Base-by-base conservation (phyloP, 2,797 vertebrate genomes). In the Acomys russatus region DNA sequence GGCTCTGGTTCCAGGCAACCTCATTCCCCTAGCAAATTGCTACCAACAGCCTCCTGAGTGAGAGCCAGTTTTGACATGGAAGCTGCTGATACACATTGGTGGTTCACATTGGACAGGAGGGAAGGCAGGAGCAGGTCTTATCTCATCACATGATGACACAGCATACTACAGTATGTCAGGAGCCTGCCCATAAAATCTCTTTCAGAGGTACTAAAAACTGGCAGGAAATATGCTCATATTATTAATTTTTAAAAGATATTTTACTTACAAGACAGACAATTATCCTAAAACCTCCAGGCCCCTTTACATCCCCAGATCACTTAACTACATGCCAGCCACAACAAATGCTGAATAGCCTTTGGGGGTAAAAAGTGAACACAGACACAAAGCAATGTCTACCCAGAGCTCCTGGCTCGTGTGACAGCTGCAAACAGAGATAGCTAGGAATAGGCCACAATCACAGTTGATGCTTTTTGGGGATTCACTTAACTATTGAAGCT, bases 391-490 rank as follows among this genome's bases (percentile, higher is more conserved):
- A 10, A 15, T 23, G 6, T 38, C n/a, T 9, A 56, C n/a, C 35
- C 20, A 15, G 6, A 56, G 30, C 6, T 38, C 49, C 18, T 54
- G 18, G 23, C 15, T 20, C 8, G n/a, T n/a, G 14, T 64, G 28
- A 92, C 12, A 49, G 28, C 54, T 82, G 5, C 51, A 49, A 44
- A 6, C 7, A 25, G 23, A 61, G 1, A 73, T 4, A 3, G 23
- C 8, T 74, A 7, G 1, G 17, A 59, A 63, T 12, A 77, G 2
- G 1, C 0, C 2, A 28, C 2, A 20, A 3, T 11, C 33, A 77
- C 25, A 15, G 33, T 54, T 35, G 9, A 15, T 54, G 15, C 33
- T 28, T 38, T 44, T 56, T 6, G 63, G 18, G 12, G 35, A 78
- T 70, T 86, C 35, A 11, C 28, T 33, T 17, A 51, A 22, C 20